phyloP scores from a whole-genome alignment of 2,797 vertebrate species.

The Galago senegalensis region DNA sequence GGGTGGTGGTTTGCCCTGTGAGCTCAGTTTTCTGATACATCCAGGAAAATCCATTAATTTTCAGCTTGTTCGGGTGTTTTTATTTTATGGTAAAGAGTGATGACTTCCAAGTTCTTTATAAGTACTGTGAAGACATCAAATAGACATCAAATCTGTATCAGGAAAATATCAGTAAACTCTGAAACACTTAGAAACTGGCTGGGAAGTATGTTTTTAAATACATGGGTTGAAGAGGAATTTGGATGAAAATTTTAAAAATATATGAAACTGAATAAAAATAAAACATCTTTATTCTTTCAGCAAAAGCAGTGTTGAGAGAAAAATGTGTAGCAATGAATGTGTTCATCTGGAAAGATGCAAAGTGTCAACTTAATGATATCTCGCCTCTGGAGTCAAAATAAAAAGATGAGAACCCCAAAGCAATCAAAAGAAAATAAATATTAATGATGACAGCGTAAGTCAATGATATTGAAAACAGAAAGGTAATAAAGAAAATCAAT shows the following conservation, averaged over 20 bases:
- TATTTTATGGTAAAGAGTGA: background rate
- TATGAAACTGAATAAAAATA: background rate
- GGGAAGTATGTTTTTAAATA: background rate
- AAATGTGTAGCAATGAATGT: background rate
- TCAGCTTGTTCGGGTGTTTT: background rate
- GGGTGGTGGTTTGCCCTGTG: background rate
- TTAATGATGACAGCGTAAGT: background rate
- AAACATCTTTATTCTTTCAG: background rate
- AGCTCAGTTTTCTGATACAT: background rate
- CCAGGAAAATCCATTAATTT: background rate
- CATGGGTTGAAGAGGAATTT: background rate
- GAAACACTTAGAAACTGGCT: background rate
- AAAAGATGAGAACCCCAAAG: too few species aligned
- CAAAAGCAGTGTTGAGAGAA: background rate
- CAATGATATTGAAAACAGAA: background rate
- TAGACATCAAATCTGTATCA: background rate
- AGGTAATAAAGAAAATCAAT: background rate
- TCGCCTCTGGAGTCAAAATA: background rate
- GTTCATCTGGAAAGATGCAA: background rate
- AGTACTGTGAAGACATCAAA: background rate
- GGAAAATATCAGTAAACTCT: background rate
- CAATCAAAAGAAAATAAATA: background rate
- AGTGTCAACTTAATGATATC: background rate
- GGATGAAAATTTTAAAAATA: background rate
- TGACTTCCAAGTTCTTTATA: background rate